These are phyloP conservation scores for Aricia artaxerxes DNA, from an alignment of 2,888 invertebrate genomes.

Conservation along the genomic window DNA sequence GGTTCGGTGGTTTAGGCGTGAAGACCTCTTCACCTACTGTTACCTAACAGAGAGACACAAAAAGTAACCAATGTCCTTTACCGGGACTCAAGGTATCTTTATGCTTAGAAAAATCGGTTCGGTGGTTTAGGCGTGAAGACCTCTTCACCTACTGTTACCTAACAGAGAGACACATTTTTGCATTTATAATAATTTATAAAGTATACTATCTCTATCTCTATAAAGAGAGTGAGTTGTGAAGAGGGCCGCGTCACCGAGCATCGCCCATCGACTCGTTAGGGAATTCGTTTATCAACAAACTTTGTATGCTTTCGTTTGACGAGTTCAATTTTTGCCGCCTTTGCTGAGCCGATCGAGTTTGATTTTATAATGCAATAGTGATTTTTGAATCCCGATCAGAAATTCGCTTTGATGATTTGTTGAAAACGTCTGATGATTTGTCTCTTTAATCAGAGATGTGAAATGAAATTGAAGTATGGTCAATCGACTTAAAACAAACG, in stretches of 20 bases:
- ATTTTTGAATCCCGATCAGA: neutral
- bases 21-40: neutral
- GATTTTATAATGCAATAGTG: constrained; percentile 32
- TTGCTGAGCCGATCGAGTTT: constrained; percentile 23
- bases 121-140: too few species aligned
- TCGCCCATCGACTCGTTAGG: constrained; percentile 64
- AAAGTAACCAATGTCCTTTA: too few species aligned
- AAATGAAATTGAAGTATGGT: neutral
- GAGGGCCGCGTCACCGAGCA: constrained; percentile 41
- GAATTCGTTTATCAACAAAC: constrained; percentile 71
- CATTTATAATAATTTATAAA: neutral
- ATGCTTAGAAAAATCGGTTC: too few species aligned
- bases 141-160: neutral
- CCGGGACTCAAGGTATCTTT: too few species aligned
- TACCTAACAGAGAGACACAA: too few species aligned
- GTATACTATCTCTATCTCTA: neutral
- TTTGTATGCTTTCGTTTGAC: constrained; percentile 65
- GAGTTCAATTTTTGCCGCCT: constrained; percentile 47
- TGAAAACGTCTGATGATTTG: neutral
- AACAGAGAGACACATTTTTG: too few species aligned
- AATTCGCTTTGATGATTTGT: constrained; percentile 3
- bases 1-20: too few species aligned
- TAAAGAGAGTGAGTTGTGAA: constrained; percentile 1
- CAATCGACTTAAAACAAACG: neutral
- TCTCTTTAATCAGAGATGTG: neutral